phyloP scores from a whole-genome alignment of 2,113 vertebrate species.

The Crypturellus undulatus region DNA sequence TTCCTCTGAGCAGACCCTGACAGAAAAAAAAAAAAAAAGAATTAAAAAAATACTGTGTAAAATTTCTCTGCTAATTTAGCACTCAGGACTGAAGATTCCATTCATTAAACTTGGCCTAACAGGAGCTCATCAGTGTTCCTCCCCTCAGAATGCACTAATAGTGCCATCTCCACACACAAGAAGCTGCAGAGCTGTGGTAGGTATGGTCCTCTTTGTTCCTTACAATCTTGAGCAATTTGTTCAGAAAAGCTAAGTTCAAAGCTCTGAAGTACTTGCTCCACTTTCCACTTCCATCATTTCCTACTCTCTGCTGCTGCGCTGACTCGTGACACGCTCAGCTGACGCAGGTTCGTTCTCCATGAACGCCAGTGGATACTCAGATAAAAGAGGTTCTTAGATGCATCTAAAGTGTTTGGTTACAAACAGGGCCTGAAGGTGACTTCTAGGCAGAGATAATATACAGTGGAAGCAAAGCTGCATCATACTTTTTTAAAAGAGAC shows the following conservation, averaged over 20 bases:
- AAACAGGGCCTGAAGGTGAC: neutral
- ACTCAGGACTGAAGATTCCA: neutral
- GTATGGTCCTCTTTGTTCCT: neutral
- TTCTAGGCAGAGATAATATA: neutral
- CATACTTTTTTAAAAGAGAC: neutral
- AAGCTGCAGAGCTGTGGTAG: neutral
- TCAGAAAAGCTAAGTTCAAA: neutral
- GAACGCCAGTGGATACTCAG: neutral
- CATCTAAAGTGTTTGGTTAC: neutral
- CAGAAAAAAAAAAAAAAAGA: neutral
- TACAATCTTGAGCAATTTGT: neutral
- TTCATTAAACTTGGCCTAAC: neutral
- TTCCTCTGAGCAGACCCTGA: constrained; percentile 85
- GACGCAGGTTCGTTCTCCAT: neutral
- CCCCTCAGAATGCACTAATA: neutral
- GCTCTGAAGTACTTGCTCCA: neutral
- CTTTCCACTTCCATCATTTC: neutral
- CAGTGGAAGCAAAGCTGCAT: accelerated
- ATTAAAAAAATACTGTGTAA: neutral
- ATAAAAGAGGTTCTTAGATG: neutral
- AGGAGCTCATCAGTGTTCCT: neutral
- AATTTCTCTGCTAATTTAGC: neutral
- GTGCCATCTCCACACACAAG: accelerated
- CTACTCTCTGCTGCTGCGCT: neutral
- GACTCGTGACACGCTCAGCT: neutral